A percentile compares a stretch with the other conserved stretches of the same genome.
These are phyloP conservation scores for Upupa epops DNA, from an alignment of 2,113 vertebrate genomes.

Conservation along the genomic window DNA sequence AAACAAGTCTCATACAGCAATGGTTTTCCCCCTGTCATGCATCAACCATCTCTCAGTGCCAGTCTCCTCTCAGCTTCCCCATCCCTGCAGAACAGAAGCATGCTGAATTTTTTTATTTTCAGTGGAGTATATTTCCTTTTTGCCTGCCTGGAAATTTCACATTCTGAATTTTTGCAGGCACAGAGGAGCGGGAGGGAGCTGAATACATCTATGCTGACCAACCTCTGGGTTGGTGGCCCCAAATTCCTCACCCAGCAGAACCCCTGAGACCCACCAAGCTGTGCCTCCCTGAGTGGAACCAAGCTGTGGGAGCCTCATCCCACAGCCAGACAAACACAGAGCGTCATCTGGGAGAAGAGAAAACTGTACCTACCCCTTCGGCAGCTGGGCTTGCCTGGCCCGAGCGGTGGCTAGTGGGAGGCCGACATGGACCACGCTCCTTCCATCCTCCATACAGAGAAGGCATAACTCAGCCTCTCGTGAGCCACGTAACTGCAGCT, in stretches of 20 bases:
- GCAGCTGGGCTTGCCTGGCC: conserved; percentile 36
- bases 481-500: conserved; percentile 97
- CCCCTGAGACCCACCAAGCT: neutral
- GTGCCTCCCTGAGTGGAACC: neutral
- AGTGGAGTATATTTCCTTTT: neutral
- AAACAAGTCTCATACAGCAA: neutral
- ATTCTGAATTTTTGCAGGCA: fast-evolving
- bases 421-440: conserved; percentile 96
- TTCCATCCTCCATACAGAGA: conserved; percentile 98
- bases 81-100: neutral
- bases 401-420: conserved; percentile 85
- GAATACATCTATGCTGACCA: fast-evolving
- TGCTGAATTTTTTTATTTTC: too few relatives aligned
- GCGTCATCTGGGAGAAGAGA: neutral
- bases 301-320: fast-evolving
- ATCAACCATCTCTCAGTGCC: neutral
- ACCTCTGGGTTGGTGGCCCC: fast-evolving
- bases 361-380: conserved; percentile 50
- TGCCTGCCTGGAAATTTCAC: neutral
- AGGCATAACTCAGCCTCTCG: conserved; percentile 95
- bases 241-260: neutral
- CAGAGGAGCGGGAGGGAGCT: fast-evolving
- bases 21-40: neutral
- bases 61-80: neutral
- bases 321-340: fast-evolving